phyloP scores from a whole-genome alignment of 2,888 invertebrate genomes.

The Schrankia costaestrigalis region DNA sequence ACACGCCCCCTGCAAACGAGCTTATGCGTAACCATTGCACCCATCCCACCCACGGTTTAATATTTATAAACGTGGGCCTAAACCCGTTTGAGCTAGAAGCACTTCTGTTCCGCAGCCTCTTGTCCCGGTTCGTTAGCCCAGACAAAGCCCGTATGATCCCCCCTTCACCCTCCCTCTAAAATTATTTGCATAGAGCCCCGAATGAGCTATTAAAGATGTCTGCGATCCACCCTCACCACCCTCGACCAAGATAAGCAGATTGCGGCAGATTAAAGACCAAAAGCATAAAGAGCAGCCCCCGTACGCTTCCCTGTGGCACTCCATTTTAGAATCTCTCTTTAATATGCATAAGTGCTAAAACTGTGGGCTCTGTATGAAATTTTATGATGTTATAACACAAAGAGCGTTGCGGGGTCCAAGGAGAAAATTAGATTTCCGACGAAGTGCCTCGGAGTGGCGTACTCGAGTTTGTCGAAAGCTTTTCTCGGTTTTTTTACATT shows the following conservation, averaged over 20 bases:
- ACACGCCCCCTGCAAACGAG: slow-evolving; percentile 53
- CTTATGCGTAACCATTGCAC: slow-evolving; percentile 62
- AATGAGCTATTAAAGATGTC: slow-evolving; percentile 81
- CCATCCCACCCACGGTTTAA: slow-evolving; percentile 52
- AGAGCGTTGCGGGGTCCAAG: slow-evolving; percentile 57
- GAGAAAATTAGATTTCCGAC: slow-evolving; percentile 77
- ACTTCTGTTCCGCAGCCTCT: slow-evolving; percentile 73
- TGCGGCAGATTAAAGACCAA: slow-evolving; percentile 80
- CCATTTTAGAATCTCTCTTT: slow-evolving; percentile 60
- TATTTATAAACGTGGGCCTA: slow-evolving; percentile 70
- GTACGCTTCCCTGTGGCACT: slow-evolving; percentile 48
- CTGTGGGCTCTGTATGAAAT: slow-evolving; percentile 55
- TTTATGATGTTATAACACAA: slow-evolving; percentile 66
- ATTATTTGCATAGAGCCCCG: slow-evolving; percentile 80
- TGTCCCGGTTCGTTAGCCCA: slow-evolving; percentile 77
- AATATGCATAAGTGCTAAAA: slow-evolving; percentile 67
- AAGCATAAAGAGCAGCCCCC: slow-evolving; percentile 67
- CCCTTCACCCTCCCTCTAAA: slow-evolving; percentile 56
- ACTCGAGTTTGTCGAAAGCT: slow-evolving; percentile 73
- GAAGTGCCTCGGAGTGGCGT: slow-evolving; percentile 64
- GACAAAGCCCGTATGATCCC: slow-evolving; percentile 79
- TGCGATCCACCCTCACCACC: slow-evolving; percentile 56
- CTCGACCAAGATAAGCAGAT: slow-evolving; percentile 72
- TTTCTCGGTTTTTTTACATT: slow-evolving; percentile 51
- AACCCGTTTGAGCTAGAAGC: slow-evolving; percentile 68